Evolutionary conservation across 35 echinoderm and acorn worm genomes (phyloP).

Genomic region (Ptychodera flava): DNA sequence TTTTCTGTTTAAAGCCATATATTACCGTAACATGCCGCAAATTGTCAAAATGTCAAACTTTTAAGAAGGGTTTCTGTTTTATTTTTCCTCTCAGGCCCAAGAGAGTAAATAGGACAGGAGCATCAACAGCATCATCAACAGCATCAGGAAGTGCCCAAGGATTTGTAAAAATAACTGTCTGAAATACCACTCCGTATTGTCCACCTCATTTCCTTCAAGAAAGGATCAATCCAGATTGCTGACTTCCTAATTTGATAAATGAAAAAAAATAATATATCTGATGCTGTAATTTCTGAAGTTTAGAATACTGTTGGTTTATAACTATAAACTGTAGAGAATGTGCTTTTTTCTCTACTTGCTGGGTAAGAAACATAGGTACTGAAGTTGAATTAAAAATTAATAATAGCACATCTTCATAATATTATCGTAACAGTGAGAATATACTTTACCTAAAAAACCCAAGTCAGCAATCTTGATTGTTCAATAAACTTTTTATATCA

Average conservation of each 20-base stretch:
- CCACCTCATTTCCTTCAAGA: neutral
- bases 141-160: slow-evolving; percentile 55
- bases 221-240: neutral
- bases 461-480: too few species aligned
- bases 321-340: neutral
- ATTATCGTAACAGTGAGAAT: too few species aligned
- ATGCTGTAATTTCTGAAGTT: neutral
- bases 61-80: too few species aligned
- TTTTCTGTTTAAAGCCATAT: too few species aligned
- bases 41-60: too few species aligned
- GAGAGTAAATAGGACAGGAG: slow-evolving; percentile 46
- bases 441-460: too few species aligned
- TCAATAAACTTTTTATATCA: too few species aligned
- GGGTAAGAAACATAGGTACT: neutral
- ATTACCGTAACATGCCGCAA: too few species aligned
- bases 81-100: slow-evolving; percentile 58
- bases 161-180: slow-evolving; percentile 85
- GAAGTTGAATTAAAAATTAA: too few species aligned
- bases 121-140: slow-evolving; percentile 22
- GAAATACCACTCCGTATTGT: slow-evolving; percentile 8
- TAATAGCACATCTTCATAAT: too few species aligned
- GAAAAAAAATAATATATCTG: neutral
- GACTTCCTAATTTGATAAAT: neutral
- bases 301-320: neutral
- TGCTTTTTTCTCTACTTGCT: neutral